Base-by-base conservation (phyloP, 2,797 vertebrate species). In the Cichlasoma orientale region DNA sequence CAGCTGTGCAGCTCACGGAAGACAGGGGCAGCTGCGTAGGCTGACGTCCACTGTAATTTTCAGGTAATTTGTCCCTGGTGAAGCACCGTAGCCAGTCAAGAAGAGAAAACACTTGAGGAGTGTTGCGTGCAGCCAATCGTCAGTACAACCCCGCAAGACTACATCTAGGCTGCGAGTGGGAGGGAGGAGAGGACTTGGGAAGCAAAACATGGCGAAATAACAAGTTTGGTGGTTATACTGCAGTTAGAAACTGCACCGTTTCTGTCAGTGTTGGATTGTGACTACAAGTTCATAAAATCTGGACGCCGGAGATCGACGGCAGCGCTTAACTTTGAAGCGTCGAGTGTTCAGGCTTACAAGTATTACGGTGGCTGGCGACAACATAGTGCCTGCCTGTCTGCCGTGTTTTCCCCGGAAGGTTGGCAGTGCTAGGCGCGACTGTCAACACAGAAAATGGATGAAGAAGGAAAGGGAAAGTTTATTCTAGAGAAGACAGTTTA, bases 201-300 rank as follows among this genome's bases (percentile, higher is more conserved):
- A 92, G 90, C 91, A 92, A 93, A 93, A 96, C 92, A 94, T 90
- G 93, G 90, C 92, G 89, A 90, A 89, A 91, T 92, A 93, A 92
- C 87, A 93, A 92, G 80, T 95, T 94, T 88, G 77, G 57, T 79
- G 56, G 77, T 74, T 36, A 21, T 61, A 68, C 73, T 53, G 82
- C 85, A 77, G 86, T 87, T 86, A 80, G 53, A 58, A 75, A 66
- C 75, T 70, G 86, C 83, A 50, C 18, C 75, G 52, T 61, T 36
- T 70, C 54, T 79, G 12, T 25, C 21, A 47, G 66, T 16, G 29
- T 69, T 66, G 88, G 88, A 86, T 47, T 82, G 73, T 21, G 58
- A 72, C n/a, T 72, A 41, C 38, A 38, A 78, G 56, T 83, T 79
- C 11, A 4, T 27, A 19, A 7, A 56, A 72, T n/a, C 11, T 56